Base-by-base conservation (phyloP, 2,888 invertebrate genomes). In the Oligia strigilis region DNA sequence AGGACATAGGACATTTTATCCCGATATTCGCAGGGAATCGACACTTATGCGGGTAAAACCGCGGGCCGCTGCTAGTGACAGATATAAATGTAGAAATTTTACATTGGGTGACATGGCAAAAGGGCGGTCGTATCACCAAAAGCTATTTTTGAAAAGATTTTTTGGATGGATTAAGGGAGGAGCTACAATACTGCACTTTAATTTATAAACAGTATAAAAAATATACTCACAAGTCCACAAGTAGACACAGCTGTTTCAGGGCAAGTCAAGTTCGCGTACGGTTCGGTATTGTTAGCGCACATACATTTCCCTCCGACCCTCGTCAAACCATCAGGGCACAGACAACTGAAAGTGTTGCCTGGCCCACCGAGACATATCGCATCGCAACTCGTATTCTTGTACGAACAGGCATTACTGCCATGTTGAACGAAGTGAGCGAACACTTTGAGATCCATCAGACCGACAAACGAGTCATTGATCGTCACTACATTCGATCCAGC, bases 391-490 rank as follows among this genome's bases (percentile, higher is more conserved):
- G 94, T 97, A 66, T 97, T 97, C 84, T 95, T 95, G 65, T 95
- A 96, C 0, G 97, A 97, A 91, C 99, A 99, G 0, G 97, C 97
- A 90, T 98, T 99, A 23, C 97, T 97, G 0, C 98, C 98, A 67
- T 98, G 97, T 92, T 98, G 98, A 40, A 98, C 96, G 81, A 98
- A 98, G 90, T 98, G 98, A 0, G 98, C 98, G 89, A 97, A 98
- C 17, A 98, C 98, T 85, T 97, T 99, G 82, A 99, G 94, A 93
- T 99, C 99, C 98, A 99, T 99, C 72, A 99, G 94, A 3, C 98
- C 98, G 0, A 97, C 95, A 74, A 98, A 96, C 40, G 98, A 97
- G 76, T 97, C 96, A 82, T 97, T 97, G 1, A 98, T 97, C 0
- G 97, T 97, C 19, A 96, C 94, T 23, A 98, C 96, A 52, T 97